These are phyloP conservation scores for Thalassarche chlororhynchos DNA, from an alignment of 2,113 vertebrate species.

Conservation along the genomic window DNA sequence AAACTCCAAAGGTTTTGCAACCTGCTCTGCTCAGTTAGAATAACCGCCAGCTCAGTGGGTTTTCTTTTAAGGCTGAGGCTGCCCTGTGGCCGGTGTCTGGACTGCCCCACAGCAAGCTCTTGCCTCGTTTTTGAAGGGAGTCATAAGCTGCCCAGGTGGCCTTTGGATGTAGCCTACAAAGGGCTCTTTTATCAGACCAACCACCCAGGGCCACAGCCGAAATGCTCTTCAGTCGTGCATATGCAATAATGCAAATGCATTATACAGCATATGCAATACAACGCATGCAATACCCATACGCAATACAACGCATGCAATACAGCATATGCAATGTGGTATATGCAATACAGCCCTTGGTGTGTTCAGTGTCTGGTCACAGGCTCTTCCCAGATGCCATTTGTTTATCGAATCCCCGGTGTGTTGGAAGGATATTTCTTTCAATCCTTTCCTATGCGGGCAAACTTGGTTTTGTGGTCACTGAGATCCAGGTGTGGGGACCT, in stretches of 20 bases:
- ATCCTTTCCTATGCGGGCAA: neutral
- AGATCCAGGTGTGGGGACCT: neutral
- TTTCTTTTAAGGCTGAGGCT: neutral
- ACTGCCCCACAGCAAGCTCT: neutral
- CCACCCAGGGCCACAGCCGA: neutral
- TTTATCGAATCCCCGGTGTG: rapidly evolving
- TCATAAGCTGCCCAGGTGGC: neutral
- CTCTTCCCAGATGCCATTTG: too few species aligned
- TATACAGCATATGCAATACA: rapidly evolving
- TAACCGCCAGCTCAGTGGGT: neutral
- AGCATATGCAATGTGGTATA: rapidly evolving
- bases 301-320: neutral
- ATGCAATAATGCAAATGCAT: rapidly evolving
- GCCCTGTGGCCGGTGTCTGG: rapidly evolving
- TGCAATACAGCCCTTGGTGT: neutral
- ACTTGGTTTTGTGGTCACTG: neutral
- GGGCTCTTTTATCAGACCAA: neutral
- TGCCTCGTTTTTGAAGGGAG: neutral
- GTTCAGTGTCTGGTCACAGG: neutral
- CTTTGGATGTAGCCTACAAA: neutral
- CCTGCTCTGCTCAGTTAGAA: neutral
- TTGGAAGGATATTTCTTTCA: neutral
- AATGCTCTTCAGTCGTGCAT: rapidly evolving
- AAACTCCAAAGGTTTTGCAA: neutral
- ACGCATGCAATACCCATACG: rapidly evolving